Percentiles rank a stretch among this genome's conserved stretches.
phyloP scores from a whole-genome alignment of 2,888 invertebrate species.

The Hypselothyrea guttata region DNA sequence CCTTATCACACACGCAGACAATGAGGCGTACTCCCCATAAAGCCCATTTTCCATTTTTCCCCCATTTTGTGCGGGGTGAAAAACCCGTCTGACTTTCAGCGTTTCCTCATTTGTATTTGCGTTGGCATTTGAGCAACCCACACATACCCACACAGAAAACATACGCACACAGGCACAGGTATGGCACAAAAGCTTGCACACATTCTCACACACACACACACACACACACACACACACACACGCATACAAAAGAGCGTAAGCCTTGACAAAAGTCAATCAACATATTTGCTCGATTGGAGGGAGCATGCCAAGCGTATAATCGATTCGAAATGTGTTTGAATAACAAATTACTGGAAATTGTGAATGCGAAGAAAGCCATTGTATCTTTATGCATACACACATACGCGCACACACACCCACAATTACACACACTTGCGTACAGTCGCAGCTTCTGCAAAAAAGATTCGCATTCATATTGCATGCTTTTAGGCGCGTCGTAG shows the following conservation, averaged over 20 bases:
- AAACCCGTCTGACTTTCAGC: constrained; percentile 36
- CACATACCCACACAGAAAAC: constrained; percentile 18
- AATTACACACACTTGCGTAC: constrained; percentile 3
- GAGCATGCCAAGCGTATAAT: constrained; percentile 72
- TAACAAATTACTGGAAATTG: constrained; percentile 74
- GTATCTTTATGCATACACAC: constrained; percentile 31
- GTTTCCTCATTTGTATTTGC: constrained; percentile 70
- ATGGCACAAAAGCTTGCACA: constrained; percentile 36
- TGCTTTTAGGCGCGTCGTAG: constrained; percentile 51
- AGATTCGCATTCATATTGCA: constrained; percentile 31
- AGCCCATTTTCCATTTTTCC: constrained; percentile 30
- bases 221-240: constrained; percentile 17
- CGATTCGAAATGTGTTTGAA: constrained; percentile 75
- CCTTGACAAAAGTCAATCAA: constrained; percentile 77
- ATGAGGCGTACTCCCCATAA: no score
- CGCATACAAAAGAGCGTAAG: constrained; percentile 35
- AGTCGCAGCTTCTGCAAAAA: not conserved
- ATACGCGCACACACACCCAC: constrained; percentile 13
- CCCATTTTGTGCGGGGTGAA: constrained; percentile 32
- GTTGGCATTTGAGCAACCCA: constrained; percentile 50
- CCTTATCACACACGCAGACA: constrained; percentile 48
- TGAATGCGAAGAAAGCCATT: constrained; percentile 64
- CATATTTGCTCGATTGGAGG: constrained; percentile 73
- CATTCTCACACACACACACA: constrained; percentile 8
- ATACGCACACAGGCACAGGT: constrained; percentile 27